Evolutionary conservation across 2,797 vertebrate genomes (phyloP), one percentile per base, ranked within the genome.

Genomic region (Numenius phaeopus): DNA sequence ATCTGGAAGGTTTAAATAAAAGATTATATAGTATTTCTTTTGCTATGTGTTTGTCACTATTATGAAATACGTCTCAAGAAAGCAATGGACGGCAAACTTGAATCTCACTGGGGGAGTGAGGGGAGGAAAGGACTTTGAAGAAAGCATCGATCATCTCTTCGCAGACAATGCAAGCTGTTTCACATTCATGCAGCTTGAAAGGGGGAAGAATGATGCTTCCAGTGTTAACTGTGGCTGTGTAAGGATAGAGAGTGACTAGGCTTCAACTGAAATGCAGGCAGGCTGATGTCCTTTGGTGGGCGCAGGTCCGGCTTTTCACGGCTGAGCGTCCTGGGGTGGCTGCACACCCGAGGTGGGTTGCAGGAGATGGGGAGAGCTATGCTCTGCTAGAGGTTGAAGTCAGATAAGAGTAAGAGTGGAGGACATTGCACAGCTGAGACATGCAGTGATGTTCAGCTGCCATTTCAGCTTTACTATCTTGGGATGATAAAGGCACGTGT

Each of bases 1-100:
- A 67, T 69, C 14, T 32, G 29, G 20, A 69, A 90, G 24, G 20
- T 83, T 92, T 90, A 90, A 94, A 90, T 73, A 82, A 90, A 83
- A 27, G 20, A 26, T 47, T 85, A 8, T 22, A 7, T 32, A 32
- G 34, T 27, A 12, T 75, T 89, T 59, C 3, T 67, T 72, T 66
- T 76, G 32, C 32, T 83, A 22, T 65, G 23, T 70, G 34, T 83
- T 83, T 19, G 1, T 90, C 76, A 42, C 49, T 66, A 7, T 65
- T 76, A 47, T 5, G 44, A 94, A 95, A 61, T 49, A 76, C 0
- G 3, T 52, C 49, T 92, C 24, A 44, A n/a, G 49, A 69, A 92
- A 87, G 44, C 58, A 78, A n/a, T 27, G 59, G 49, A 34, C 26
- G 20, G 37, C 27, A 87, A 69, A 59, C 26, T 37, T 66, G 32